Base-by-base conservation (phyloP, 2,113 vertebrate species). In the Equus quagga region DNA sequence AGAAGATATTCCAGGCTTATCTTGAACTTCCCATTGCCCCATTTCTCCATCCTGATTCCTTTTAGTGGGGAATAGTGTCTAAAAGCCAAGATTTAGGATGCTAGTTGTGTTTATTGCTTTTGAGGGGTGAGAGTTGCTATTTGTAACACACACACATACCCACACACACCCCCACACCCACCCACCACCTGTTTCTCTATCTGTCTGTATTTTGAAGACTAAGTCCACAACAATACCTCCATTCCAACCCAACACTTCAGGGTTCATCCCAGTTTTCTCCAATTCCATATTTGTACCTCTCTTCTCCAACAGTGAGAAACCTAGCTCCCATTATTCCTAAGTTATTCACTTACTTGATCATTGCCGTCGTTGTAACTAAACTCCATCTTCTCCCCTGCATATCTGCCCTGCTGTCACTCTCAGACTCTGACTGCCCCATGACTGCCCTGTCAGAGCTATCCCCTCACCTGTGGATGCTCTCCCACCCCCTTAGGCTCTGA, bases 371-470 rank as follows among this genome's bases (percentile, higher is more conserved):
- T 26, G 41, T 69, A 18, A 64, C n/a, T 44, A 14, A 91, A 64
- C 69, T 54, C 58, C 10, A 0, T 24, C 18, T 54, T 58, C 33
- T 60, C n/a, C 19, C 62, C 81, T 41, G 23, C 14, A 4, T 17
- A 17, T 62, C 6, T 67, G 72, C 36, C 44, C 3, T 10, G 1
- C 49, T 11, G 24, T n/a, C n/a, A 41, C 15, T 58, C 6, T 26
- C 44, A 56, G 84, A 23, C 33, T 58, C 8, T 31, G 9, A 24
- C 0, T 11, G 56, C 24, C 64, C 44, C 0, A 1, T 5, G 18
- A 41, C 0, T 11, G 46, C 24, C 72, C 44, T 0, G 2, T 5
- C 0, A 6, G 11, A 51, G 21, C 21, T 56, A 41, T 67, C 13
- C 41, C 60, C 41, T 54, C 36, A 17, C 44, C 82, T 67, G 33